Conservation (phyloP, 1,140 invertebrate species). For the Drosophila ogumai region DNA sequence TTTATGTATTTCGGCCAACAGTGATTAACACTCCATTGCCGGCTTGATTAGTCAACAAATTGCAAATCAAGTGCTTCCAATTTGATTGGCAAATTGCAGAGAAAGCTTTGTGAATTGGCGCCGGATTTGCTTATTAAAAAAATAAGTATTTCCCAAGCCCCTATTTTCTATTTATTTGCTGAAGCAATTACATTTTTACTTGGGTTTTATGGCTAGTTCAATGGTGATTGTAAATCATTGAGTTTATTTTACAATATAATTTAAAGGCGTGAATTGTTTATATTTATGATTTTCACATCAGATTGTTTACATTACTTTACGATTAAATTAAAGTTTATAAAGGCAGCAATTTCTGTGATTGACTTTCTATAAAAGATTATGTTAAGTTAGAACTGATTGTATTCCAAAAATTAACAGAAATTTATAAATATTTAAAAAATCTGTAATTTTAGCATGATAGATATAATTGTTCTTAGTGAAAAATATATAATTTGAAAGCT, state of each 20-base stretch:
- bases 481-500: neutral
- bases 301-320: neutral
- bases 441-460: no score
- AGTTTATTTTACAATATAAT: neutral
- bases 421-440: neutral
- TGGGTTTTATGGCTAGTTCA: neutral
- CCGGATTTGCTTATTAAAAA: neutral
- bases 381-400: neutral
- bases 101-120: slow-evolving; percentile 6
- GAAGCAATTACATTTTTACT: neutral
- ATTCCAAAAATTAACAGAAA: neutral
- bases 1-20: slow-evolving; percentile 5
- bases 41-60: slow-evolving; percentile 21
- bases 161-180: neutral
- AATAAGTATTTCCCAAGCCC: neutral
- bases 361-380: neutral
- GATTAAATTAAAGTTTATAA: neutral
- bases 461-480: neutral
- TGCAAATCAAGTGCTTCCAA: slow-evolving; percentile 12
- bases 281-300: neutral
- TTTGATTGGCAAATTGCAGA: slow-evolving; percentile 12
- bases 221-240: neutral
- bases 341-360: no score
- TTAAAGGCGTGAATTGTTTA: slow-evolving; percentile 16
- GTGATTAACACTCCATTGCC: slow-evolving; percentile 25